Evolutionary conservation across 2,888 invertebrate species (phyloP).

Genomic region (Tuta absoluta): DNA sequence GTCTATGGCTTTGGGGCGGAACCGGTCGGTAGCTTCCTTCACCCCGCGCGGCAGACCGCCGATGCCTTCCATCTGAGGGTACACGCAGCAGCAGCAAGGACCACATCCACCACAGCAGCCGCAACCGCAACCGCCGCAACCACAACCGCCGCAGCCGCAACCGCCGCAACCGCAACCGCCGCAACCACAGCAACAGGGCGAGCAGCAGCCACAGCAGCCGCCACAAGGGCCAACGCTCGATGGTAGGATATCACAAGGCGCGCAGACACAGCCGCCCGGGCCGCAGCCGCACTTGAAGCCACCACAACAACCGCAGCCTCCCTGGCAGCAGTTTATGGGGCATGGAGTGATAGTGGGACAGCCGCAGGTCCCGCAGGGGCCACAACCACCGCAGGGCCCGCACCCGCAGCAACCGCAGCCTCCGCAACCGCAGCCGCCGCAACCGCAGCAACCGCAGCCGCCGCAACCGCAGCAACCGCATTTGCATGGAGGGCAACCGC

Average conservation of each 20-base stretch:
- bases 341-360: neutral
- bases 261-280: constrained; percentile 39
- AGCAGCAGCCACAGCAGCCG: constrained; percentile 32
- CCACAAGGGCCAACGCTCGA: constrained; percentile 5
- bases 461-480: constrained; percentile 4
- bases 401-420: constrained; percentile 26
- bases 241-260: constrained; percentile 28
- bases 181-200: constrained; percentile 34
- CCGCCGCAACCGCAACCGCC: constrained; percentile 35
- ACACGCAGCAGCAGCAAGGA: neutral
- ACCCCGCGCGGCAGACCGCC: neutral
- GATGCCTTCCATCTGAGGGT: no score
- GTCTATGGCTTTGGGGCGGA: neutral
- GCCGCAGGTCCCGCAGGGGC: constrained; percentile 2
- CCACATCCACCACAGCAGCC: constrained; percentile 14
- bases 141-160: constrained; percentile 29
- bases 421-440: constrained; percentile 16
- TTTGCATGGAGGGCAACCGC: constrained; percentile 23
- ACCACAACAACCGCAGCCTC: constrained; percentile 25
- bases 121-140: constrained; percentile 29
- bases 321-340: neutral
- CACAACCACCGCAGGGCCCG: constrained; percentile 32
- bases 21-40: neutral
- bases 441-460: neutral
- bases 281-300: constrained; percentile 45